Base-by-base conservation (phyloP, 2,797 vertebrate species). In the Varecia variegata region DNA sequence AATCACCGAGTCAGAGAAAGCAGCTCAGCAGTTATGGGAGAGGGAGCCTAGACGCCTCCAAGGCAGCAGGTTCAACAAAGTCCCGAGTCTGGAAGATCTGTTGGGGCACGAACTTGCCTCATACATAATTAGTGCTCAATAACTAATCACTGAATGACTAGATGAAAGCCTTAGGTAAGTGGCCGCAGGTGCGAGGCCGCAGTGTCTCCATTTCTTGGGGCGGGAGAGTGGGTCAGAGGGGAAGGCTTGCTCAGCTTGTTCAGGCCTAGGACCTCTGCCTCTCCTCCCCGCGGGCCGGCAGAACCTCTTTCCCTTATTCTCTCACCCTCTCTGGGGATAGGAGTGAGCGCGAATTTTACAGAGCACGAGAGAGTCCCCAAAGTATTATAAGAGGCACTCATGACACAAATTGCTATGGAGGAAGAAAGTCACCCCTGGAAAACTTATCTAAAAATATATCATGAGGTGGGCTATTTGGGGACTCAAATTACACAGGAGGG, bases 401-500 rank as follows among this genome's bases (percentile, higher is more conserved):
- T 68, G 97, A 96, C 82, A 97, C 94, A 97, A 97, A 97, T 83
- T 97, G 94, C 87, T 95, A 76, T 80, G 76, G 35, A 32, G 71
- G 82, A 95, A 92, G 58, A 94, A 89, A 89, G 82, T 95, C 82
- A 83, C 52, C 94, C 90, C 74, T 93, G 80, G 91, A 94, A 96
- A 97, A 93, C 92, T 93, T 97, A 96, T 97, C 97, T 97, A 96
- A 98, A 96, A 97, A 91, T 93, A 30, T 95, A 97, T 89, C 94
- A 90, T 92, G 97, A 98, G 90, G 94, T 88, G 88, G 97, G 83
- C 96, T 98, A 97, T 98, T 98, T 98, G 96, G 96, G 90, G 97
- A 98, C 87, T 96, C 74, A 96, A 98, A 98, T 98, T 97, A 98
- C 97, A 97, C 89, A 97, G 97, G 97, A 97, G 94, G 92, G 85